A percentile compares a stretch with the other conserved stretches of the same genome.
Evolutionary conservation across 2,797 vertebrate genomes (phyloP).

Genomic region (Poeciliopsis infans): DNA sequence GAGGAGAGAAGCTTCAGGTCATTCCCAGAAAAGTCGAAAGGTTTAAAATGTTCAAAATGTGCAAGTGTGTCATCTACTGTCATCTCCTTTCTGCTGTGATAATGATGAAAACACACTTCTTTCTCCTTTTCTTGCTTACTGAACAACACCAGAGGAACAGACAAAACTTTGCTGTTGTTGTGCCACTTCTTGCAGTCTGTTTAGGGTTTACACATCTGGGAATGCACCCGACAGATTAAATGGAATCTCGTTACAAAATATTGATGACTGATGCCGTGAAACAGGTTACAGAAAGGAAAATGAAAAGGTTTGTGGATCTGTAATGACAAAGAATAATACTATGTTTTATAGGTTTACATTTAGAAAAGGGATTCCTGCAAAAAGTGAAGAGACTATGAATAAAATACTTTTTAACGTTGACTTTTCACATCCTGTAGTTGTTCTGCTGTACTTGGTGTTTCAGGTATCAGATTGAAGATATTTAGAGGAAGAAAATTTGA

Average conservation of each 20-base stretch:
- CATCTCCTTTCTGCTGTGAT: neutral
- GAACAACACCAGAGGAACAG: neutral
- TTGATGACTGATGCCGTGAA: constrained; percentile 10
- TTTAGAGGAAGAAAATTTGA: neutral
- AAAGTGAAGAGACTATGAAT: neutral
- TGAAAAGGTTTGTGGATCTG: constrained; percentile 17
- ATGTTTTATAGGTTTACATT: constrained; percentile 11
- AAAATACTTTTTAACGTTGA: neutral
- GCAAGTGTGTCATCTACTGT: neutral
- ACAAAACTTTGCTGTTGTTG: neutral
- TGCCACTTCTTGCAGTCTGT: neutral
- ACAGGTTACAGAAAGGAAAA: constrained; percentile 7
- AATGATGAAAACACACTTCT: neutral
- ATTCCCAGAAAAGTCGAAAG: neutral
- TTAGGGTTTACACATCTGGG: neutral
- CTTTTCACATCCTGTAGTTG: neutral
- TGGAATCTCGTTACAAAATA: constrained; percentile 14
- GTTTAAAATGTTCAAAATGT: neutral
- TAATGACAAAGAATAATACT: constrained; percentile 15
- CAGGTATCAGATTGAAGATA: neutral
- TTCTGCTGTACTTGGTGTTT: neutral
- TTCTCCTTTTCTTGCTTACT: neutral
- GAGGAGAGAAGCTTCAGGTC: neutral
- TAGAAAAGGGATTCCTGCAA: no score
- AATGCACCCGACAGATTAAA: constrained; percentile 8